Evolutionary conservation across 2,797 vertebrate species (phyloP), one percentile per base, ranked within the genome.

Genomic region (Ibycter americanus): DNA sequence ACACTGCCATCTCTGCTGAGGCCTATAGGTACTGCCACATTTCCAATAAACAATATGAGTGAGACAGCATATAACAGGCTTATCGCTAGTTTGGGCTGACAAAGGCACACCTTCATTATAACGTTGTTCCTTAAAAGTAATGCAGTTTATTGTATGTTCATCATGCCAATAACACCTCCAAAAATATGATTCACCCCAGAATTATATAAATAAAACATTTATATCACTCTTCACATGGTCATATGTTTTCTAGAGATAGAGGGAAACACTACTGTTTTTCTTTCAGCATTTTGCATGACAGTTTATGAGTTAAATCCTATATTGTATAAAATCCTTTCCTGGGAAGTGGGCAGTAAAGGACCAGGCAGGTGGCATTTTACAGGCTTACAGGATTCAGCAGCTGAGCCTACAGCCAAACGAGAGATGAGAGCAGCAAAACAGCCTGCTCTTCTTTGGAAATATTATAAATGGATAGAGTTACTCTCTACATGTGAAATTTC

Each of bases 351-450:
- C 26, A 82, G 56, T 93, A 83, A 74, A 85, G 61, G 31, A 77
- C 15, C 61, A 61, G 54, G 68, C 89, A 94, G 83, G 77, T 92
- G 90, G 70, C 68, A 78, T 95, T 96, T 96, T 71, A 93, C 82
- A 89, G 84, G 85, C 61, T 93, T 91, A 78, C 0, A 76, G 68
- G 84, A 95, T 90, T 95, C 87, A 83, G 72, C 62, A 88, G 51
- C 40, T 89, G 29, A 93, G 63, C 56, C 63, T 77, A 29, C 36
- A 78, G 89, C 46, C 72, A 93, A 89, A 96, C 62, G 87, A 91
- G 66, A 91, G 40, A 59, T 54, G 87, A 93, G 56, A 86, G 82
- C 38, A 74, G 66, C n/a, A 71, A 92, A 93, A 92, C 66, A 12
- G 66, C 29, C 58, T 17, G 49, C 29, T 73, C 61, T 85, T n/a